Percentiles rank a stretch among this genome's conserved stretches.
Evolutionary conservation across 2,113 vertebrate species (phyloP).

Genomic region (Micronisus gabar): DNA sequence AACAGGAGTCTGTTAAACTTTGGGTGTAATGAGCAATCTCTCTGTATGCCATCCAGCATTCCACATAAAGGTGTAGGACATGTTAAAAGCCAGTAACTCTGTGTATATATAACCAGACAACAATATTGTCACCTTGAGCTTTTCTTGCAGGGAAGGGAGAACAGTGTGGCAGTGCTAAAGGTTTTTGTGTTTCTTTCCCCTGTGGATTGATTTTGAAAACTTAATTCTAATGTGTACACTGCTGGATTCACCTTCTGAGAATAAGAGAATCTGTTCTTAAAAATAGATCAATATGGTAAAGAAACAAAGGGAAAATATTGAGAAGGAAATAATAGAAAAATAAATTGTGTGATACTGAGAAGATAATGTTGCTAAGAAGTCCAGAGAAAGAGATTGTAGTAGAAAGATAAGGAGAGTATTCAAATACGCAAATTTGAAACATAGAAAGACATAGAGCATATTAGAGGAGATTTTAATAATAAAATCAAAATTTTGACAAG

Average conservation of each 20-base stretch:
- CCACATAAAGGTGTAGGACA: background rate
- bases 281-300: background rate
- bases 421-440: background rate
- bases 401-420: background rate
- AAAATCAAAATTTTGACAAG: background rate
- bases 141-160: background rate
- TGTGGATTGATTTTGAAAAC: background rate
- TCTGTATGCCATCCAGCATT: background rate
- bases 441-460: background rate
- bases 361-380: background rate
- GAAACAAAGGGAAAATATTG: background rate
- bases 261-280: background rate
- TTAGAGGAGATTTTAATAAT: background rate
- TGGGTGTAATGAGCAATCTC: background rate
- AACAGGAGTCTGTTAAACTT: background rate
- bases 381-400: background rate
- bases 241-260: background rate
- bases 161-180: background rate
- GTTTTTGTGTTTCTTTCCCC: background rate
- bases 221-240: background rate
- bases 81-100: background rate
- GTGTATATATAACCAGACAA: background rate
- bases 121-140: background rate
- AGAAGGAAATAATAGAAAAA: background rate
- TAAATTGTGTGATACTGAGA: background rate